Percentiles rank a stretch among this genome's conserved stretches.
Conservation (phyloP, 2,888 invertebrate genomes). For the Agrotis segetum region DNA sequence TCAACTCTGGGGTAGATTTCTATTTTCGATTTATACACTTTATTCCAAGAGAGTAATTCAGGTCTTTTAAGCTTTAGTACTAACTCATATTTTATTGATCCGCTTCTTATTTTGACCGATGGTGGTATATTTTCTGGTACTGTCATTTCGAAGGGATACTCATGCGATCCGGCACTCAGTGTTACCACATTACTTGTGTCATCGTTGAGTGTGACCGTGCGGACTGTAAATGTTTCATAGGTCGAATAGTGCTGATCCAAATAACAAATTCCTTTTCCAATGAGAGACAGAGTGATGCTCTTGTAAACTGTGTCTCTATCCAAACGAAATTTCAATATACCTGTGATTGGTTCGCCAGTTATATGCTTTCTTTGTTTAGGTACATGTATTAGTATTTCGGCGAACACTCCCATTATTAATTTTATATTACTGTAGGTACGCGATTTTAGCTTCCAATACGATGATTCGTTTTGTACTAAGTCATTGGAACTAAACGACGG, state of each 20-base stretch:
- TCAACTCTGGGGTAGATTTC: slow-evolving; percentile 21
- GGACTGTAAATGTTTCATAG: too few species aligned
- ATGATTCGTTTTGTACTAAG: slow-evolving; percentile 10
- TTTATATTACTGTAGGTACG: neutral
- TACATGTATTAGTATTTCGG: slow-evolving; percentile 63
- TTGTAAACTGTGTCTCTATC: slow-evolving; percentile 60
- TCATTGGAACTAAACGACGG: too few species aligned
- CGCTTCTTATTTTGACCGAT: slow-evolving; percentile 23
- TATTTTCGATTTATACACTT: slow-evolving; percentile 14
- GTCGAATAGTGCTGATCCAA: neutral
- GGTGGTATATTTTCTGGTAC: slow-evolving; percentile 38
- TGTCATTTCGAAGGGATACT: slow-evolving; percentile 24
- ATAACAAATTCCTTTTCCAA: slow-evolving; percentile 61
- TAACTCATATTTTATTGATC: slow-evolving; percentile 33
- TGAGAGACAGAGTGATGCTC: slow-evolving; percentile 57
- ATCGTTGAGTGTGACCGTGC: slow-evolving; percentile 1
- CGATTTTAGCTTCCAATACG: neutral
- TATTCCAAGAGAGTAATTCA: slow-evolving; percentile 1
- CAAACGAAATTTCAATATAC: slow-evolving; percentile 61
- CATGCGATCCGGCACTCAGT: slow-evolving; percentile 20
- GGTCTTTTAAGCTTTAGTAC: slow-evolving; percentile 33
- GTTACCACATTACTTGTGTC: neutral
- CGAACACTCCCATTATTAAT: slow-evolving; percentile 62
- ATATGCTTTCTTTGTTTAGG: slow-evolving; percentile 50
- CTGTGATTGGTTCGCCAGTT: slow-evolving; percentile 60